phyloP scores from a whole-genome alignment of 2,797 vertebrate species.

The Geotrypetes seraphini region DNA sequence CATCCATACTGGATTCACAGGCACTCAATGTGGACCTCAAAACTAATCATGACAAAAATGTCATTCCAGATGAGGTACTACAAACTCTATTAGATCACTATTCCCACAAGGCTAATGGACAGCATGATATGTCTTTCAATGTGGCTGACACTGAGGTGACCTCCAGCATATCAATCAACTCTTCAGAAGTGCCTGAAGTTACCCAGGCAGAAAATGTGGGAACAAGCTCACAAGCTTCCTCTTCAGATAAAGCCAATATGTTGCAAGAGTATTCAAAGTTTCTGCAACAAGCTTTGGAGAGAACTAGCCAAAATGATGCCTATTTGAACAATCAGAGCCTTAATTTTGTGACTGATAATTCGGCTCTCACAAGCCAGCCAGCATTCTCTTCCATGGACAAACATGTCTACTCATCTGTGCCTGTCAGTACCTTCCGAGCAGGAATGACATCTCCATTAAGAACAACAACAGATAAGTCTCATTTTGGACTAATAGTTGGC shows the following conservation, averaged over 20 bases:
- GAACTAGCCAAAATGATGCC: conserved; percentile 98
- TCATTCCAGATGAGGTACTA: conserved; percentile 93
- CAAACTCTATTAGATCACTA: conserved; percentile 96
- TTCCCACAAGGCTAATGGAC: conserved; percentile 92
- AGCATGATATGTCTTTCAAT: conserved; percentile 90
- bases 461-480: conserved; percentile 90
- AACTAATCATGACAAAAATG: conserved; percentile 82
- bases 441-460: conserved; percentile 90
- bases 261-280: conserved; percentile 98
- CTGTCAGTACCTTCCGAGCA: conserved; percentile 80
- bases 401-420: conserved; percentile 80
- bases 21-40: conserved; percentile 83
- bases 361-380: conserved; percentile 79
- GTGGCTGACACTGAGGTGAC: conserved; percentile 93
- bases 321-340: conserved; percentile 95
- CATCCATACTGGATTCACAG: conserved; percentile 83
- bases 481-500: conserved; percentile 89
- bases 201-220: conserved; percentile 73
- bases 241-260: conserved; percentile 92
- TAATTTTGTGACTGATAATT: conserved; percentile 89
- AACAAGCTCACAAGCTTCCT: conserved; percentile 69
- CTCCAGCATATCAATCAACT: conserved; percentile 96
- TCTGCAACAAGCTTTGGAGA: conserved; percentile 94
- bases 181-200: conserved; percentile 81
- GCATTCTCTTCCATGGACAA: conserved; percentile 91